These are phyloP conservation scores for Muschampia plurimacula DNA, from an alignment of 2,888 invertebrate genomes.

Conservation along the genomic window DNA sequence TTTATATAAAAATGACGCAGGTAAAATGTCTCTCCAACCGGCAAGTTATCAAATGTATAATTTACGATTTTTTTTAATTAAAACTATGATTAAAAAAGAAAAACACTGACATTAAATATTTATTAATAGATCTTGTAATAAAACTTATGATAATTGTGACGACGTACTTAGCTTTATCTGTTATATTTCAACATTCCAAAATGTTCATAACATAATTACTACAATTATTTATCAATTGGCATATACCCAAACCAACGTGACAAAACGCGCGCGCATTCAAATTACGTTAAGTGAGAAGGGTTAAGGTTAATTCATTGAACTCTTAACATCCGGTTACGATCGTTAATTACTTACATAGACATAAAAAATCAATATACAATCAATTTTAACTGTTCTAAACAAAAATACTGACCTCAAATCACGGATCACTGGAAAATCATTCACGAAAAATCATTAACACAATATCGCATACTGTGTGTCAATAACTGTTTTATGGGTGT, in stretches of 20 bases:
- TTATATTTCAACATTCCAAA: too few species aligned
- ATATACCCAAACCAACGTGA: slow-evolving; percentile 1
- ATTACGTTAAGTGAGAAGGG: slow-evolving; percentile 45
- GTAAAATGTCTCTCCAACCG: too few species aligned
- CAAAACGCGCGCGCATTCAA: slow-evolving; percentile 41
- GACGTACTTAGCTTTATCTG: too few species aligned
- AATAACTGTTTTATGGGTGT: slow-evolving; percentile 2
- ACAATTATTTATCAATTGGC: slow-evolving; percentile 23
- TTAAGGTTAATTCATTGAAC: slow-evolving; percentile 53
- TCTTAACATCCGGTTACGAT: slow-evolving; percentile 46
- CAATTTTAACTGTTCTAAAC: too few species aligned
- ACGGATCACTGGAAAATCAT: slow-evolving; percentile 65
- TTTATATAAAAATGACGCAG: too few species aligned
- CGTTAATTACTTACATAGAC: neutral
- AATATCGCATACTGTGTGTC: neutral
- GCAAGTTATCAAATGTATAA: too few species aligned
- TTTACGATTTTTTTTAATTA: too few species aligned
- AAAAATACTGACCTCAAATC: slow-evolving; percentile 66
- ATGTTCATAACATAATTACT: neutral
- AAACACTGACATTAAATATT: too few species aligned
- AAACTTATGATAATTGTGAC: too few species aligned
- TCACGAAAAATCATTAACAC: slow-evolving; percentile 52
- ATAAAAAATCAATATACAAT: neutral
- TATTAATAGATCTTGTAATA: too few species aligned
- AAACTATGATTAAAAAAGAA: too few species aligned